These are phyloP conservation scores for Seison nebaliae DNA, from an alignment of 1,140 invertebrate species.

Conservation along the genomic window DNA sequence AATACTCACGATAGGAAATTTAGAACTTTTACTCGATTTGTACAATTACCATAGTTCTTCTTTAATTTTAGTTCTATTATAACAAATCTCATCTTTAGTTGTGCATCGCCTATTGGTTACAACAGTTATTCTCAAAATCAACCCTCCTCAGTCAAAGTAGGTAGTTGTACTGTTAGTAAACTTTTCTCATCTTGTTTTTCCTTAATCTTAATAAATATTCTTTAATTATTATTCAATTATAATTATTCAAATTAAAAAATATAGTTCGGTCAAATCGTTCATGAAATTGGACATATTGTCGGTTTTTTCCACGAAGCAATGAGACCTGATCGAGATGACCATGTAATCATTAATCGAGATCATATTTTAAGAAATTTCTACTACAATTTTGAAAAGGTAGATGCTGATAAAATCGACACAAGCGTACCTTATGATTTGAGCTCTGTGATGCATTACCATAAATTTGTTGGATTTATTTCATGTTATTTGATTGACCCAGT, in stretches of 20 bases:
- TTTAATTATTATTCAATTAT: neutral
- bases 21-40: too few species aligned
- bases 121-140: neutral
- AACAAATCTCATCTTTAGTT: too few species aligned
- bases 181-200: slow-evolving; percentile 1
- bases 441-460: slow-evolving; percentile 22
- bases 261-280: slow-evolving; percentile 14
- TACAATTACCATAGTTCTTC: too few species aligned
- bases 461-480: slow-evolving; percentile 12
- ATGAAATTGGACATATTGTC: slow-evolving; percentile 25
- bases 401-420: slow-evolving; percentile 17
- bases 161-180: slow-evolving; percentile 1
- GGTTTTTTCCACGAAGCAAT: slow-evolving; percentile 27
- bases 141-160: neutral
- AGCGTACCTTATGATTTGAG: slow-evolving; percentile 22
- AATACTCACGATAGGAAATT: neutral
- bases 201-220: neutral
- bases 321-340: slow-evolving; percentile 20
- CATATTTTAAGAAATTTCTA: slow-evolving; percentile 16
- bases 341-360: slow-evolving; percentile 22
- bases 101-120: too few species aligned
- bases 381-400: slow-evolving; percentile 1
- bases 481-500: slow-evolving; percentile 1
- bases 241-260: slow-evolving; percentile 1
- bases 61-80: too few species aligned